A percentile compares a stretch with the other conserved stretches of the same genome.
Conservation (phyloP, 2,113 vertebrate species). For the Axis porcinus region DNA sequence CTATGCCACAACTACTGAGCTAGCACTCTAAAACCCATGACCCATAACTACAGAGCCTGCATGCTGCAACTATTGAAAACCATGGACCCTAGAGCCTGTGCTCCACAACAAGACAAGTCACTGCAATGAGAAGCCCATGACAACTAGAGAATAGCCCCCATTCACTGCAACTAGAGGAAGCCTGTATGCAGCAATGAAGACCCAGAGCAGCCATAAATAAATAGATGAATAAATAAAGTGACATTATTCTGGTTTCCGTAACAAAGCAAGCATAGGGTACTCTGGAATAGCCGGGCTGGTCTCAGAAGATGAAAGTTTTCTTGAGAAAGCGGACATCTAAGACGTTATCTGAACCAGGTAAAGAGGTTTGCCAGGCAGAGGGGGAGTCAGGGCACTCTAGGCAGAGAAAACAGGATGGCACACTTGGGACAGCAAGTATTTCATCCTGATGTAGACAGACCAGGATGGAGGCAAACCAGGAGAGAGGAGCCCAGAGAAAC, state of each 20-base stretch:
- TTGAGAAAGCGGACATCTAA: background rate
- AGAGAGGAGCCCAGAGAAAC: background rate
- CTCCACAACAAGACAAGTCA: background rate
- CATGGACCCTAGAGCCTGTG: background rate
- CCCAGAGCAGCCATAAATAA: background rate
- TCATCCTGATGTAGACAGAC: background rate
- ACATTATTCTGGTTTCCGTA: background rate
- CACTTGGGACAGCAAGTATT: background rate
- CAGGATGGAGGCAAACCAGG: background rate
- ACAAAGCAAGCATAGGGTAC: background rate
- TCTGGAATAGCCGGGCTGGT: background rate
- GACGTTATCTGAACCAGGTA: background rate
- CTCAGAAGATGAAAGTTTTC: background rate
- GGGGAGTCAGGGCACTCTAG: background rate
- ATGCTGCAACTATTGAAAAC: background rate
- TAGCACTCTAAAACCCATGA: background rate
- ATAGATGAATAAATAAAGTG: background rate
- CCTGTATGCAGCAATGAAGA: background rate
- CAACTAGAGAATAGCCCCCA: background rate
- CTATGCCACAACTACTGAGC: background rate
- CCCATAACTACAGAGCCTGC: background rate
- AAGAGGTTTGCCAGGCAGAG: background rate
- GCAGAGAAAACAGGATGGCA: background rate
- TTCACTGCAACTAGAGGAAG: background rate
- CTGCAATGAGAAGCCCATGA: accelerated